These are phyloP conservation scores for Hypomecis atomaria DNA, from an alignment of 2,888 invertebrate species.

Conservation along the genomic window DNA sequence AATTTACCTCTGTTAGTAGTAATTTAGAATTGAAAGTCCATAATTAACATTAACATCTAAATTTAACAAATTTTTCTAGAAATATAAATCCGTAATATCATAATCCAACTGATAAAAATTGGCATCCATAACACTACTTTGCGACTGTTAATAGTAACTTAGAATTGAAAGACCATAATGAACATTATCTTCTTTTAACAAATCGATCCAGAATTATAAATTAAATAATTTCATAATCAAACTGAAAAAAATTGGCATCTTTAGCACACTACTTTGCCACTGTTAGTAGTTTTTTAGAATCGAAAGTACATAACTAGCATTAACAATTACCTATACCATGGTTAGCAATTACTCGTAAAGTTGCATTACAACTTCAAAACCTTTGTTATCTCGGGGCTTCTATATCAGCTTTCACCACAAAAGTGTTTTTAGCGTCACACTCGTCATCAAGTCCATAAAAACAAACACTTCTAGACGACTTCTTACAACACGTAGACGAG, in stretches of 20 bases:
- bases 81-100: not conserved
- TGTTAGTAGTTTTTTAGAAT: not conserved
- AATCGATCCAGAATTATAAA: not conserved
- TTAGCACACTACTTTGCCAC: not conserved
- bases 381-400: constrained; percentile 75
- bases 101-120: not conserved
- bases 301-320: no score
- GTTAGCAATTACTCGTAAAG: no score
- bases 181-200: no score
- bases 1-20: no score
- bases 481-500: constrained; percentile 62
- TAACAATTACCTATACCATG: not conserved
- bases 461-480: constrained; percentile 69
- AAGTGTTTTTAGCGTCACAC: constrained; percentile 53
- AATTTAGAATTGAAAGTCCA: no score
- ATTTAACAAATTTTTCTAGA: not conserved
- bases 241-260: not conserved
- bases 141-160: not conserved
- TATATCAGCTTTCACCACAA: constrained; percentile 71
- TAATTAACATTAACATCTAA: no score
- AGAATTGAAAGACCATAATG: no score
- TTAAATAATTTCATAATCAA: not conserved
- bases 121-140: not conserved
- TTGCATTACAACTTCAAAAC: constrained; percentile 42
- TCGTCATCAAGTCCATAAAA: constrained; percentile 67